Conservation (phyloP, 2,888 invertebrate genomes). For the Nomada hirtipes region DNA sequence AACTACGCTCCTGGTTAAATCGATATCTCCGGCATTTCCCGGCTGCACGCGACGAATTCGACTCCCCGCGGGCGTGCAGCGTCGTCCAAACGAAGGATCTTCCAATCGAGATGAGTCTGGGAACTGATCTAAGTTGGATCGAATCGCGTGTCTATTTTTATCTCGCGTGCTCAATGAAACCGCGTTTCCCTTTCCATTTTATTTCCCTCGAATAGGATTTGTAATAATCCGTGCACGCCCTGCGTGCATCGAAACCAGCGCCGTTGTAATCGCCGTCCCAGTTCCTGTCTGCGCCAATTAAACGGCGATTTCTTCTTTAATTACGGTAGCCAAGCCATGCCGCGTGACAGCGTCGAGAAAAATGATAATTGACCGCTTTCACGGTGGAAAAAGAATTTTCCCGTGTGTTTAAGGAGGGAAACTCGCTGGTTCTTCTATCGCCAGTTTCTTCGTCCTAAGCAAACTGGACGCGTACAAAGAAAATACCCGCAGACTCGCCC, state of each 20-base stretch:
- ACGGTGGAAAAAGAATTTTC: conserved; percentile 51
- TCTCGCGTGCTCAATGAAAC: conserved; percentile 16
- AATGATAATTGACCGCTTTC: conserved; percentile 56
- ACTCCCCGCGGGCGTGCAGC: conserved; percentile 14
- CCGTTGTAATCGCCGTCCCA: conserved; percentile 30
- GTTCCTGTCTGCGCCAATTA: conserved; percentile 37
- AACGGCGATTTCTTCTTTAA: conserved; percentile 50
- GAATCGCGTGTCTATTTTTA: conserved; percentile 27
- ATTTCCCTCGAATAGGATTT: neutral
- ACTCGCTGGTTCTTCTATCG: conserved; percentile 46
- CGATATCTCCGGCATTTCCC: conserved; percentile 56
- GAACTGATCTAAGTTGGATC: conserved; percentile 9
- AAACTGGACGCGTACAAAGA: neutral
- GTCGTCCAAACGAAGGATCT: conserved; percentile 21
- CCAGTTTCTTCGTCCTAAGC: conserved; percentile 2
- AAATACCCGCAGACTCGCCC: neutral
- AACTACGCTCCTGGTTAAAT: conserved; percentile 55
- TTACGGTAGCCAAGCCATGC: conserved; percentile 12
- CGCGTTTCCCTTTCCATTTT: neutral
- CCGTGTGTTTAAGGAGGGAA: conserved; percentile 53
- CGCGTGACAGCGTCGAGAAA: conserved; percentile 18
- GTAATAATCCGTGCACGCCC: neutral
- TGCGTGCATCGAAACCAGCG: conserved; percentile 23
- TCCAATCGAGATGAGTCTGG: conserved; percentile 32
- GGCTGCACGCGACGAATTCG: conserved; percentile 37